Conservation (phyloP, 1,140 invertebrate genomes). For the Conus ventricosus region DNA sequence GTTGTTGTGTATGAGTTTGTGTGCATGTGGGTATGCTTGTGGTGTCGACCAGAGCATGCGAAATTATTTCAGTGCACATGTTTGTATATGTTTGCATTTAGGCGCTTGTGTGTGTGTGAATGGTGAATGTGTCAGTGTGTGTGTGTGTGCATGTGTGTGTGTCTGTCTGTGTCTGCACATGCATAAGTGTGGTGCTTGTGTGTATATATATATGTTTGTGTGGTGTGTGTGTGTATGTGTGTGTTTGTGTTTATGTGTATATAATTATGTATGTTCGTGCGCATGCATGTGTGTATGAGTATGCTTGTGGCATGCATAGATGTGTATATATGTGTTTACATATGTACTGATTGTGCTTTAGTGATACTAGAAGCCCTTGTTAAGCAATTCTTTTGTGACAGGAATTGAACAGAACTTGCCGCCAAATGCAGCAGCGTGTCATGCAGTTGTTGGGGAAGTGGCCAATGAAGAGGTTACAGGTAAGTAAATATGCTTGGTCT, state of each 20-base stretch:
- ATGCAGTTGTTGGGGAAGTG: conserved; percentile 92
- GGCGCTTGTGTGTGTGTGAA: too few species aligned
- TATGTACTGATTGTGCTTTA: too few species aligned
- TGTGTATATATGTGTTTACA: too few species aligned
- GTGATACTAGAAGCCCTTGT: too few species aligned
- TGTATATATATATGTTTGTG: neutral
- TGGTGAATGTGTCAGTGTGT: too few species aligned
- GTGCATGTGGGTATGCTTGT: neutral
- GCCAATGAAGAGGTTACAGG: conserved; percentile 91
- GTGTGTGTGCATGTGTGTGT: neutral
- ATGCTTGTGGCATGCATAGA: too few species aligned
- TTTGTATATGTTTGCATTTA: neutral
- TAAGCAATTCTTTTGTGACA: conserved; percentile 67
- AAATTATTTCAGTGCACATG: neutral
- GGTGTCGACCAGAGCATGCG: neutral
- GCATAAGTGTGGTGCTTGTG: neutral
- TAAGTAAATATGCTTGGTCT: conserved; percentile 45
- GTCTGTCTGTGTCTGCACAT: neutral
- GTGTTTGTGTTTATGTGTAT: neutral
- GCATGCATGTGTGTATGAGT: too few species aligned
- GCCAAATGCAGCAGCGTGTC: conserved; percentile 94
- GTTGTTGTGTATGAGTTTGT: neutral
- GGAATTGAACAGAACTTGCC: conserved; percentile 90
- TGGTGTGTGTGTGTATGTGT: neutral
- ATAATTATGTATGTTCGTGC: neutral